phyloP scores from a whole-genome alignment of 2,113 vertebrate species.

The Orientallactaga bullata region DNA sequence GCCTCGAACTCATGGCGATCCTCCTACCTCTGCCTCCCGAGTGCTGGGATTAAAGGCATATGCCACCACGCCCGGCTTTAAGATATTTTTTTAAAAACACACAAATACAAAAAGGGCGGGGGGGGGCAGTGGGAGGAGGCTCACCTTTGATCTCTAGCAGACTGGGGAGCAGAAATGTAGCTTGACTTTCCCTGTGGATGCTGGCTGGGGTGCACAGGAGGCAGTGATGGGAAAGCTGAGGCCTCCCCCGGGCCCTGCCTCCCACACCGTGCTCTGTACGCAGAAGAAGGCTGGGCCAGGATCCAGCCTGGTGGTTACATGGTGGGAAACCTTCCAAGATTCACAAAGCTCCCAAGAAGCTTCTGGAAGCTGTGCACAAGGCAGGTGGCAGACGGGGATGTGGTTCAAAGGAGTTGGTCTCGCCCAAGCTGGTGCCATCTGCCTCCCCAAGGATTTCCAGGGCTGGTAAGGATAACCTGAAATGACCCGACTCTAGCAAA shows the following conservation, averaged over 20 bases:
- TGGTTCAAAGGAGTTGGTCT: not conserved
- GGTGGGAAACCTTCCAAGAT: not conserved
- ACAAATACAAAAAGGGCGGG: too few species aligned
- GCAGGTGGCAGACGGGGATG: not conserved
- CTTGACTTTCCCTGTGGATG: not conserved
- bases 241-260: not conserved
- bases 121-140: too few species aligned
- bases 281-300: not conserved
- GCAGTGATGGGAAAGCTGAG: not conserved
- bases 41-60: too few species aligned
- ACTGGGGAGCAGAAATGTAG: rapidly evolving
- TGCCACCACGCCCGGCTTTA: too few species aligned
- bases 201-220: too few species aligned
- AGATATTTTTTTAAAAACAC: too few species aligned
- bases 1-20: too few species aligned
- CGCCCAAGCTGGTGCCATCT: not conserved
- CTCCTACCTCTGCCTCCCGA: too few species aligned
- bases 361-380: not conserved
- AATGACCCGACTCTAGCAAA: not conserved
- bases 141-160: not conserved
- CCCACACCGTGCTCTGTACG: too few species aligned
- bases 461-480: not conserved
- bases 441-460: not conserved
- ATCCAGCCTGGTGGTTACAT: not conserved
- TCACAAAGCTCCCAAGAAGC: not conserved